Conservation (phyloP, 1,140 invertebrate species). For the Sarcophaga peregrina region DNA sequence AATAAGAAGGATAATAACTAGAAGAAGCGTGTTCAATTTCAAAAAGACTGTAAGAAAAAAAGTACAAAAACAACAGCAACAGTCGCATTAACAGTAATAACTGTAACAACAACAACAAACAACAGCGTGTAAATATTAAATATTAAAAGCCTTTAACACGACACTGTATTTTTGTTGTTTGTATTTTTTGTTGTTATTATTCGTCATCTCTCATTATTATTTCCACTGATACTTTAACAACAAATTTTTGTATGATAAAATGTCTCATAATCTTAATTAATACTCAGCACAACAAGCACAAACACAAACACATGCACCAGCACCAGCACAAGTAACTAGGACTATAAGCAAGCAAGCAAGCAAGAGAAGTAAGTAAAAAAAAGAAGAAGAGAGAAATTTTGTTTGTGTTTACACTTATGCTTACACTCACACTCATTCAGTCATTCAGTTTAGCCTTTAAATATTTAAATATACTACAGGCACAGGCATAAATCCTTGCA, state of each 20-base stretch:
- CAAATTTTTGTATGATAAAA: slow-evolving; percentile 9
- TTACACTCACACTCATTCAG: background rate
- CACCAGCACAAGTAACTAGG: background rate
- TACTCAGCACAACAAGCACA: background rate
- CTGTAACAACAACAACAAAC: slow-evolving; percentile 1
- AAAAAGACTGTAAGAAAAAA: background rate
- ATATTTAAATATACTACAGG: no score
- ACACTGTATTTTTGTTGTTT: background rate
- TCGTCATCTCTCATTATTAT: background rate
- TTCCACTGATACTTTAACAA: background rate
- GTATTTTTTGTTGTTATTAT: background rate
- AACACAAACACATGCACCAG: background rate
- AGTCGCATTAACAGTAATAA: background rate
- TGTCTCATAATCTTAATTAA: slow-evolving; percentile 23
- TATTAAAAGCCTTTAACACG: slow-evolving; percentile 24
- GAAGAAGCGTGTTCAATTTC: slow-evolving; percentile 22
- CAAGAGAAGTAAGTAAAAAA: background rate
- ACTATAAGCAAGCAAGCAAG: background rate
- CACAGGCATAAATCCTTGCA: no score
- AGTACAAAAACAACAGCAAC: background rate
- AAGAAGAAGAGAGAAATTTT: background rate
- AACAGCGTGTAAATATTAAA: background rate
- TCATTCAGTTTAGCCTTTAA: no score
- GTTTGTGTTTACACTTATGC: no score
- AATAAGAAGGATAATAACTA: slow-evolving; percentile 18